Base-by-base conservation (phyloP, 2,888 invertebrate species). In the Junonia oenone region DNA sequence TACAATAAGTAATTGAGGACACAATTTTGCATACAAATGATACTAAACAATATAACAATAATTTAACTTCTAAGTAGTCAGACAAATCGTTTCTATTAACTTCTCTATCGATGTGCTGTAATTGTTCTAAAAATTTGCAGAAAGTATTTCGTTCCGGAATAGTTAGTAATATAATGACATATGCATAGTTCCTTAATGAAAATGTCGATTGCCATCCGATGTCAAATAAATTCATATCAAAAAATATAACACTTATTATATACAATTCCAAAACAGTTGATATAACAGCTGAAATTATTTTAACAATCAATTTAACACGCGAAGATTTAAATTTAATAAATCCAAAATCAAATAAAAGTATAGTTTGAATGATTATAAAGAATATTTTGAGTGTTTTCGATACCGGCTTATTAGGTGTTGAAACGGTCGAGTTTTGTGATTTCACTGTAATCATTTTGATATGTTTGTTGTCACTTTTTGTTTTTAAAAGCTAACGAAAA, bases 61-160 rank as follows among this genome's bases (percentile, higher is more conserved):
- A 35, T 13, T 56, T 47, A 9, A 48, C 26, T 14, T 56, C 48
- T 9, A 48, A 37, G 8, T 26, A 4, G 33, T 13, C 19, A 11
- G 40, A 35, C 2, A 3, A 43, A 8, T 43, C 13, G 3, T 8
- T 11, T n/a, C 6, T 3, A 2, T 43, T 43, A 6, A 43, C 6
- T 6, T 26, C 6, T 6, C 13, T 2, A 11, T 43, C 43, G 22
- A 43, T 43, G 13, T 19, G 19, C 5, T n/a, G 26, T 43, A 43
- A 43, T 26, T 43, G 6, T 22, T 43, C 43, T 13, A 43, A 26
- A 14, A 43, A 43, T 43, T 26, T 43, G 8, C 43, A 6, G 13
- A 26, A 43, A 2, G 43, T 43, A 5, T 43, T 43, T n/a, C 8
- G 5, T 43, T 43, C 43, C n/a, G 13, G 3, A 1, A 6, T 26